Evolutionary conservation across 2,797 vertebrate species (phyloP), one percentile per base, ranked within the genome.

Genomic region (Mus caroli): DNA sequence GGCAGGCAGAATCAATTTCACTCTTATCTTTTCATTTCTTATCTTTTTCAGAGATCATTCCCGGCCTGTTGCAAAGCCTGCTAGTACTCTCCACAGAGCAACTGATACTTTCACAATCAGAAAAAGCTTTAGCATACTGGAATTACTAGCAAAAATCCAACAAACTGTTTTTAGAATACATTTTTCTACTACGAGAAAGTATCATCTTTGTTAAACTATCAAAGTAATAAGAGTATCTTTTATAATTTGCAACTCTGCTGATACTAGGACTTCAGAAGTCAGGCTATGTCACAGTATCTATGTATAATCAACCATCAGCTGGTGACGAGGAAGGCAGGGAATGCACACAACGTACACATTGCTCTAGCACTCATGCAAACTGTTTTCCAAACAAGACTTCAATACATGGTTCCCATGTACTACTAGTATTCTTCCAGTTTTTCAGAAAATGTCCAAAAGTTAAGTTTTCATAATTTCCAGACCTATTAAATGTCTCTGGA

Each of bases 401-500:
- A 97, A 94, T 62, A 80, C 80, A 90, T 95, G 78, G 88, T 52
- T 60, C 87, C 43, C 5, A 83, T 7, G 6, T 17, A 85, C 40
- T 87, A 92, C 82, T 85, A 80, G 92, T 90, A n/a, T 69, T 64
- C 37, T 31, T 0, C 34, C n/a, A 15, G 79, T 91, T 93, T 76
- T 91, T 75, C 20, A 77, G 19, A 93, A 67, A 46, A 89, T 92
- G 43, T 71, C 28, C 4, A 2, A 85, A 95, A 19, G 46, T 50
- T 97, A 40, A 77, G 17, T 92, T 95, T 97, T 97, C 67, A 95
- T 92, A 90, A 88, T 88, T 97, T 37, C 22, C 19, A 90, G 85
- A 90, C 96, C 88, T 95, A 82, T 92, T 92, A 97, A 94, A 92
- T 84, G 73, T 96, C 87, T 98, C 79, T 78, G 90, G 90, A 97